phyloP scores from a whole-genome alignment of 2,113 vertebrate genomes.

The Cinclus cinclus region DNA sequence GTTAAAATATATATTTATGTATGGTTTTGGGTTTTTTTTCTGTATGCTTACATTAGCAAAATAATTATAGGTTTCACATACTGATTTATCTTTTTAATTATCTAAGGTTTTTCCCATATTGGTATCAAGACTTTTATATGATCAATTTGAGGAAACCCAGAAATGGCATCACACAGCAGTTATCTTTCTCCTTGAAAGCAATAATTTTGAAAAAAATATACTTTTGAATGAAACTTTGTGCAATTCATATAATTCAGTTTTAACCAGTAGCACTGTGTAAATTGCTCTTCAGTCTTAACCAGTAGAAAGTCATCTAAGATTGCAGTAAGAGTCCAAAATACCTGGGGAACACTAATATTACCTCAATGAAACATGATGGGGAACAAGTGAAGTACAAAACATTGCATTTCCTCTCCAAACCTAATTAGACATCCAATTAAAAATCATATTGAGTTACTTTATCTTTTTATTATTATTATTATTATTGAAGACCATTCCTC shows the following conservation, averaged over 20 bases:
- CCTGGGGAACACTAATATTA: background rate
- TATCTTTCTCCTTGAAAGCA: background rate
- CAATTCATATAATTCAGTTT: background rate
- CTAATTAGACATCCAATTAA: background rate
- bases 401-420: background rate
- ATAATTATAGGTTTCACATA: background rate
- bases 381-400: background rate
- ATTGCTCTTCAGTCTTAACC: background rate
- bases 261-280: background rate
- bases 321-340: background rate
- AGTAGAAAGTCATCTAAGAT: background rate
- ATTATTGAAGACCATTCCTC: background rate
- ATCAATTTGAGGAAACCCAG: background rate
- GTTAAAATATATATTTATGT: background rate
- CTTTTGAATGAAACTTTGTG: background rate
- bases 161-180: background rate
- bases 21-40: rapidly evolving
- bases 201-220: background rate
- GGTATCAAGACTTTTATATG: background rate
- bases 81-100: background rate
- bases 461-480: too few relatives aligned
- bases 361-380: background rate
- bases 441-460: background rate
- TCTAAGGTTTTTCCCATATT: background rate
- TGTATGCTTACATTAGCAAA: background rate